Evolutionary conservation across 2,113 vertebrate species (phyloP).

Genomic region (Hydrochoerus hydrochaeris): DNA sequence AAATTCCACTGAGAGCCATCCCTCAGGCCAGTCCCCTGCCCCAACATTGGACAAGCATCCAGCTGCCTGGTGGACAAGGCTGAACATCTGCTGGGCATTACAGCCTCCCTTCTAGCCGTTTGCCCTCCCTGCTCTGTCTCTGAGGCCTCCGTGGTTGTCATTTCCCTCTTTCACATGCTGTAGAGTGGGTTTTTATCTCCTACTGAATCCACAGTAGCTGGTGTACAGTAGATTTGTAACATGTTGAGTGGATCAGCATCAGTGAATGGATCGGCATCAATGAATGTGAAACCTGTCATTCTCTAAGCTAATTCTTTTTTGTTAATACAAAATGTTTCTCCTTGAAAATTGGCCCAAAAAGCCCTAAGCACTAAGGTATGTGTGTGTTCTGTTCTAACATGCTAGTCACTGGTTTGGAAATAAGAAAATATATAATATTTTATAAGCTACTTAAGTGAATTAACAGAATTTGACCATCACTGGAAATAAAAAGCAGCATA

Average conservation of each 20-base stretch:
- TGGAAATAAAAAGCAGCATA: neutral
- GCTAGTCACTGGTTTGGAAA: neutral
- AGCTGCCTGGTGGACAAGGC: neutral
- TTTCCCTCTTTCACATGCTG: too few relatives aligned
- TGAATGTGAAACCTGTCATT: neutral
- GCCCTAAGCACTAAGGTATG: neutral
- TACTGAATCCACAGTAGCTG: neutral
- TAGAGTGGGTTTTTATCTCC: neutral
- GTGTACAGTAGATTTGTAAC: neutral
- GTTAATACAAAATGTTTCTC: neutral
- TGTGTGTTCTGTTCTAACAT: neutral
- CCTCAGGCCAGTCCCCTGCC: neutral
- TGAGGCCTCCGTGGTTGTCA: neutral
- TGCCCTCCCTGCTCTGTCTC: neutral
- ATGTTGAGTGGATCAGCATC: neutral
- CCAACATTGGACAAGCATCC: neutral
- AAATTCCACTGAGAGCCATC: neutral
- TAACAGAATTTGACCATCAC: neutral
- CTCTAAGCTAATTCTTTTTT: neutral
- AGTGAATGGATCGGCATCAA: neutral
- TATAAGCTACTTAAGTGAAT: neutral
- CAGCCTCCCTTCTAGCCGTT: neutral
- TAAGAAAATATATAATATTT: neutral
- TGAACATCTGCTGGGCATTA: neutral
- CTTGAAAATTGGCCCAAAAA: neutral